Evolutionary conservation across 2,113 vertebrate genomes (phyloP).

Genomic region (Heteronetta atricapilla): DNA sequence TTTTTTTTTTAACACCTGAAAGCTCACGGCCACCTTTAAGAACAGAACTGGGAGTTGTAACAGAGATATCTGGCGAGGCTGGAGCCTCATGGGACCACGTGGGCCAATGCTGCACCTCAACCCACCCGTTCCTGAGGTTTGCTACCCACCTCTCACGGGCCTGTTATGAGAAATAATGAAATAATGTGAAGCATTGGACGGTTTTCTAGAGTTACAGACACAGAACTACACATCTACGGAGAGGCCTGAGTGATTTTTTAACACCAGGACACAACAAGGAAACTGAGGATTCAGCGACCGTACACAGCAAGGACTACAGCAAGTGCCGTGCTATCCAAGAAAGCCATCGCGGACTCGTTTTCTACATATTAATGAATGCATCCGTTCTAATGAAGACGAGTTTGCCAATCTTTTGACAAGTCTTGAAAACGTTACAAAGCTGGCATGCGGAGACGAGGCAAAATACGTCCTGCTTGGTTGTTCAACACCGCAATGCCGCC

Average conservation of each 20-base stretch:
- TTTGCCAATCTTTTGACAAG: not conserved
- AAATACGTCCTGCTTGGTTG: not conserved
- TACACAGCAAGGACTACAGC: not conserved
- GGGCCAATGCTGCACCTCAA: not conserved
- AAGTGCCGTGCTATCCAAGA: not conserved
- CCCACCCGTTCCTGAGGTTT: too few species aligned
- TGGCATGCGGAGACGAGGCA: not conserved
- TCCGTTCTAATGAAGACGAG: not conserved
- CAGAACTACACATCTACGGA: too few species aligned
- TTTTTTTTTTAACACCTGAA: not conserved
- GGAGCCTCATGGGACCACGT: rapidly evolving
- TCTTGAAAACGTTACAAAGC: not conserved
- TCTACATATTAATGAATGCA: not conserved
- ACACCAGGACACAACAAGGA: not conserved
- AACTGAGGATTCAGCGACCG: not conserved
- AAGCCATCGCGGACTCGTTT: not conserved
- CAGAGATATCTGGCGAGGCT: rapidly evolving
- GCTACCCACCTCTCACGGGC: not conserved
- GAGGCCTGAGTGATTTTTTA: rapidly evolving
- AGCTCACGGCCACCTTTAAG: not conserved
- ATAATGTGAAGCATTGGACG: rapidly evolving
- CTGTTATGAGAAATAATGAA: not conserved
- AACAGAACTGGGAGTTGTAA: not conserved
- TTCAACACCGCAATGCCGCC: not conserved
- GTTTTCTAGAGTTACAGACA: not conserved